A percentile compares a stretch with the other conserved stretches of the same genome.
These are phyloP conservation scores for Dryocosmus kuriphilus DNA, from an alignment of 2,888 invertebrate species.

Conservation along the genomic window DNA sequence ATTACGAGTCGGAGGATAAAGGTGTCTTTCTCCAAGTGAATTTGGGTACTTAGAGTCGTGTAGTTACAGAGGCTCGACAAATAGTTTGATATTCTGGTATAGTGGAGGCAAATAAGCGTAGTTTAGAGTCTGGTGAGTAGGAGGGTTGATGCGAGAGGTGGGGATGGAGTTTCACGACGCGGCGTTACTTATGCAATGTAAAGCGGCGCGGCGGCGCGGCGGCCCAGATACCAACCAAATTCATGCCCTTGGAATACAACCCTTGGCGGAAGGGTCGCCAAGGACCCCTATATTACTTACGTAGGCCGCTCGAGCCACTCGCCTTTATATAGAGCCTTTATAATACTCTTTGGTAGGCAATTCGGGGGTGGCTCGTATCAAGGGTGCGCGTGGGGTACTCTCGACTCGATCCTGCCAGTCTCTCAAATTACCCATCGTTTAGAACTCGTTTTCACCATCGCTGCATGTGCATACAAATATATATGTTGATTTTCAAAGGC, in stretches of 20 bases:
- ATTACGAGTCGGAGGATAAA: not conserved
- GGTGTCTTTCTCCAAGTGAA: conserved; percentile 30
- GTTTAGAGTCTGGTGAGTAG: conserved; percentile 68
- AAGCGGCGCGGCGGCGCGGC: conserved; percentile 54
- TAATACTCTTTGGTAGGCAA: conserved; percentile 62
- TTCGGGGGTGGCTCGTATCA: conserved; percentile 54
- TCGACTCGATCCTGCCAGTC: conserved; percentile 45
- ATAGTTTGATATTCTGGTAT: conserved; percentile 61
- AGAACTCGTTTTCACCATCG: conserved; percentile 74
- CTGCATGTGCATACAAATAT: conserved; percentile 72
- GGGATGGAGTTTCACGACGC: conserved; percentile 60
- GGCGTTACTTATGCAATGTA: conserved; percentile 72
- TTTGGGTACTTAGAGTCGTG: conserved; percentile 44
- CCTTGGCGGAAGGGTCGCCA: conserved; percentile 72
- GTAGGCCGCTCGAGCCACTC: conserved; percentile 64
- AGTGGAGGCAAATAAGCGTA: conserved; percentile 68
- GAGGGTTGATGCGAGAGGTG: conserved; percentile 54
- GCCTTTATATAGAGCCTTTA: conserved; percentile 65
- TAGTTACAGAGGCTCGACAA: conserved; percentile 57
- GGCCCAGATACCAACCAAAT: conserved; percentile 63
- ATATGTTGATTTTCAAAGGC: conserved; percentile 63
- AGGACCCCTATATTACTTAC: conserved; percentile 71
- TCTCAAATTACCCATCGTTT: conserved; percentile 76
- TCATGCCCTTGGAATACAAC: conserved; percentile 72
- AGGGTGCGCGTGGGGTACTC: conserved; percentile 54